Evolutionary conservation across 2,113 vertebrate species (phyloP).

Genomic region (Odontophorus gujanensis): DNA sequence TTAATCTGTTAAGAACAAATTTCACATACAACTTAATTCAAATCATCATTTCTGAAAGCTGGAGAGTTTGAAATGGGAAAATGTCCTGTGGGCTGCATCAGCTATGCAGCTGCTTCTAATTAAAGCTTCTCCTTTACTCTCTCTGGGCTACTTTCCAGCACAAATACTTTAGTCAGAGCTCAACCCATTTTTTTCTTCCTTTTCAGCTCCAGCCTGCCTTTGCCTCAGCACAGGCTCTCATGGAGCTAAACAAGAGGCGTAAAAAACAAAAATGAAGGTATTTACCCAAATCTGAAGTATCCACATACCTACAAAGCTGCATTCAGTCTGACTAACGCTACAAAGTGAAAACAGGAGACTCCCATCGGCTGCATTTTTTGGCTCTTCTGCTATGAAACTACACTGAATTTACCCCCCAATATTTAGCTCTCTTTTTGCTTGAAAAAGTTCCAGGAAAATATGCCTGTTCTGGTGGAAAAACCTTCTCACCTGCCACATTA

Average conservation of each 20-base stretch:
- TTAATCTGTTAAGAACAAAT: conserved; percentile 72
- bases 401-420: background rate
- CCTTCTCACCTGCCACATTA: background rate
- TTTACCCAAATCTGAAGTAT: background rate
- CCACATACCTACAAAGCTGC: background rate
- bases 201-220: conserved; percentile 66
- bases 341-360: background rate
- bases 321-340: background rate
- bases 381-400: background rate
- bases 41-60: conserved; percentile 67
- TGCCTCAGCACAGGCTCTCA: conserved; percentile 52
- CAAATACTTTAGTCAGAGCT: conserved; percentile 82
- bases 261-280: conserved; percentile 35
- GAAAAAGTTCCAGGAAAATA: background rate
- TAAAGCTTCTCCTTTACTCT: conserved; percentile 83
- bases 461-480: background rate
- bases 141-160: conserved; percentile 83
- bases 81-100: conserved; percentile 78
- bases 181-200: conserved; percentile 70
- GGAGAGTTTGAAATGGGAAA: conserved; percentile 75
- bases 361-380: background rate
- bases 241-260: conserved; percentile 3
- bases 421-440: background rate
- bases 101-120: conserved; percentile 83
- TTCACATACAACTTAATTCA: conserved; percentile 64